These are phyloP conservation scores for Motacilla alba DNA, from an alignment of 2,113 vertebrate genomes.

Conservation along the genomic window DNA sequence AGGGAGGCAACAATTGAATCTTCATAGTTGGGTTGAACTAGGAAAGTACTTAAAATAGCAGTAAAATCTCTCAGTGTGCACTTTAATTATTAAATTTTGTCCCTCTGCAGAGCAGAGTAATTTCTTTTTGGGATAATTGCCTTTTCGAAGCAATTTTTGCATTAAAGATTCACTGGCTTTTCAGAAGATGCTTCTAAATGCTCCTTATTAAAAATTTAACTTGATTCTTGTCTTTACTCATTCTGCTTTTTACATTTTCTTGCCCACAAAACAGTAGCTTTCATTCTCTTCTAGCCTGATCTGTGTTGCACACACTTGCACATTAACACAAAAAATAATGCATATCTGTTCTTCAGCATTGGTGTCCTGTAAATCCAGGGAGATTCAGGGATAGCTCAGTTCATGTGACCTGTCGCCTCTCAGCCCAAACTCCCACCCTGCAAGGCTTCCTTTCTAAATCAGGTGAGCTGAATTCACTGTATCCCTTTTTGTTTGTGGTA, in stretches of 20 bases:
- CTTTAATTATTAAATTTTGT: slow-evolving; percentile 59
- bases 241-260: neutral
- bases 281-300: neutral
- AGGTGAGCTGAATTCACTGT: neutral
- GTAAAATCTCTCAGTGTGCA: slow-evolving; percentile 31
- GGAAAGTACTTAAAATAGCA: slow-evolving; percentile 57
- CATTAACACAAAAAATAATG: neutral
- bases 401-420: neutral
- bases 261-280: neutral
- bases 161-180: slow-evolving; percentile 58
- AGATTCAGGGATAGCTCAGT: neutral
- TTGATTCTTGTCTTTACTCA: neutral
- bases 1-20: neutral
- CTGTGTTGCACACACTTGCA: neutral
- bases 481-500: neutral
- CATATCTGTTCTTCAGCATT: neutral
- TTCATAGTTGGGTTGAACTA: neutral
- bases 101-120: slow-evolving; percentile 14
- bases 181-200: slow-evolving; percentile 48
- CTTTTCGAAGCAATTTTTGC: slow-evolving; percentile 41
- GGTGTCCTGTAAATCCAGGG: neutral
- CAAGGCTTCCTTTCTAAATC: neutral
- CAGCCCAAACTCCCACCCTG: neutral
- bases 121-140: slow-evolving; percentile 53
- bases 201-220: slow-evolving; percentile 50